These are phyloP conservation scores for Drosophila parabipectinata DNA, from an alignment of 1,140 invertebrate genomes.

Conservation along the genomic window DNA sequence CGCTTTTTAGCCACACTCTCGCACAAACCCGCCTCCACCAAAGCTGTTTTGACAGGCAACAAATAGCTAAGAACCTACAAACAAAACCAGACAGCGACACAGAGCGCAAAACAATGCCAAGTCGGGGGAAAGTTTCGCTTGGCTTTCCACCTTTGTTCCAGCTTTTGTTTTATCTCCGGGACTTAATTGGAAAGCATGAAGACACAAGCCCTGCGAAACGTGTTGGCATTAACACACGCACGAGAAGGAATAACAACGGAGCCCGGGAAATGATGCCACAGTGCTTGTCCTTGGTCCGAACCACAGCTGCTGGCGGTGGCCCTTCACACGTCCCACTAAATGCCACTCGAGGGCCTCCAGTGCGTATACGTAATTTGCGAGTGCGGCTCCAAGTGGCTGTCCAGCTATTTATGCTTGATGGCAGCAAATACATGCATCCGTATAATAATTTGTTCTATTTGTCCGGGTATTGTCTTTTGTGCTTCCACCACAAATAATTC, in stretches of 20 bases:
- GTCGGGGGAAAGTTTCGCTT: constrained; percentile 27
- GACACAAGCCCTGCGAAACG: constrained; percentile 45
- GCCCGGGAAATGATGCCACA: constrained; percentile 23
- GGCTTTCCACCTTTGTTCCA: constrained; percentile 60
- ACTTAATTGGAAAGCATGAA: constrained; percentile 73
- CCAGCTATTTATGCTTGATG: constrained; percentile 39
- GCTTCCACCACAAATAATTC: too few species aligned
- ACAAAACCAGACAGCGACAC: neutral
- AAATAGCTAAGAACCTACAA: constrained; percentile 38
- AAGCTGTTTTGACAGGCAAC: constrained; percentile 51
- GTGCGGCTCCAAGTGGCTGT: constrained; percentile 39
- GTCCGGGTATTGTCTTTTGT: neutral
- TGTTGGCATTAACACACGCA: constrained; percentile 62
- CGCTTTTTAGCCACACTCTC: constrained; percentile 1
- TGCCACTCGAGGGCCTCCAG: constrained; percentile 9
- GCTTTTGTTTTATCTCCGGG: constrained; percentile 61
- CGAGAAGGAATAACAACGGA: constrained; percentile 42
- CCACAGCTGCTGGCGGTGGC: constrained; percentile 8
- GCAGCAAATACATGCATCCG: constrained; percentile 31
- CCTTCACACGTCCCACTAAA: constrained; percentile 7
- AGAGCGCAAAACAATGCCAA: constrained; percentile 16
- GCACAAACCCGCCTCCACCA: constrained; percentile 25
- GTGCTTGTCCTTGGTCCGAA: constrained; percentile 37
- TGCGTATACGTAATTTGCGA: constrained; percentile 45
- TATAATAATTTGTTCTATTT: constrained; percentile 43